Base-by-base conservation (phyloP, 2,888 invertebrate genomes). In the Panzeria rudis region DNA sequence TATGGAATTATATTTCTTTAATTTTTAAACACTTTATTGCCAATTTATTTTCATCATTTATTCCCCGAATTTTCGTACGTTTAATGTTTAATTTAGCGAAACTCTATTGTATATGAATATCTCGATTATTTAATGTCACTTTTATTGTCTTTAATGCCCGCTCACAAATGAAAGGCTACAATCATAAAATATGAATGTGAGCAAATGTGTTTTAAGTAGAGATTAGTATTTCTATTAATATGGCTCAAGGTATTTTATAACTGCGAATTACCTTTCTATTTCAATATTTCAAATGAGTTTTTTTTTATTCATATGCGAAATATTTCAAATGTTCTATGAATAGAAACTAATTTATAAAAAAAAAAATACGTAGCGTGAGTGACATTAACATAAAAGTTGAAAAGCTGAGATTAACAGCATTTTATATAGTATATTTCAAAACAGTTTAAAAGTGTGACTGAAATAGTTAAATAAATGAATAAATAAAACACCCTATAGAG, bases 341-440 rank as follows among this genome's bases (percentile, higher is more conserved):
- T 78, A 71, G 78, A 41, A 29, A 32, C 35, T 66, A 32, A 56
- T 66, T 76, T 56, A 15, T n/a, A 5, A 15, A 41, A 38, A 38
- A n/a, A n/a, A 15, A 44, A 44, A 41, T 35, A 35, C 35, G 35
- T 35, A 47, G 61, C 8, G 32, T 13, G 23, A 15, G 35, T 77
- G 64, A 32, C 76, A 82, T 82, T 82, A 76, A 64, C 76, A 82
- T 77, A 71, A 82, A 76, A 35, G 17, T 71, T 47, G 61, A 73
- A 61, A 69, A 78, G 68, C 61, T 73, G 52, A 61, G 38, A 64
- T 71, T 82, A 56, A 32, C 29, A 11, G 20, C 1, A 61, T 78
- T 59, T 78, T 25, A 38, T 15, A 32, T 32, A 50, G 13, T 47
- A 47, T 68, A 32, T 7, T 32, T 32, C n/a, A n/a, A n/a, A n/a